These are phyloP conservation scores for Epinotia demarniana DNA, from an alignment of 2,888 invertebrate species.

Conservation along the genomic window DNA sequence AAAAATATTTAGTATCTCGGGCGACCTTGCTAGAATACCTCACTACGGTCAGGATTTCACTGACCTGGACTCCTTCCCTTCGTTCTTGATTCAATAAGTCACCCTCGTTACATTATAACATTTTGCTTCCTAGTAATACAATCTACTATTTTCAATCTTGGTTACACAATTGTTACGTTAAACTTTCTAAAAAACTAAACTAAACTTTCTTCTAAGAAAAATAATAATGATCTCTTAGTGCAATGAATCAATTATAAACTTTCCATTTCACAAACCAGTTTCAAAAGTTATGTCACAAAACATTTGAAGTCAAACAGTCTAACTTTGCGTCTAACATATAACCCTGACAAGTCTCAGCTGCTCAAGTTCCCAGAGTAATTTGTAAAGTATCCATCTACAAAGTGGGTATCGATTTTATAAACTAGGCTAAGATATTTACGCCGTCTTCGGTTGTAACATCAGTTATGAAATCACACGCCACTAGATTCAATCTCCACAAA, in stretches of 20 bases:
- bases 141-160: too few relatives aligned
- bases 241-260: background rate
- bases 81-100: too few relatives aligned
- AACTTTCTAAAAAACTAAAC: too few relatives aligned
- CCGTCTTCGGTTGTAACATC: slow-evolving; percentile 45
- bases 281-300: slow-evolving; percentile 15
- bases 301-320: slow-evolving; percentile 30
- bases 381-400: slow-evolving; percentile 38
- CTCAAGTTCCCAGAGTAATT: slow-evolving; percentile 41
- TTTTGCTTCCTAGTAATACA: too few relatives aligned
- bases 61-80: too few relatives aligned
- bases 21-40: too few relatives aligned
- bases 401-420: slow-evolving; percentile 43
- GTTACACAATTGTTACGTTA: too few relatives aligned
- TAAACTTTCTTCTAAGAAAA: too few relatives aligned
- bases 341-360: slow-evolving; percentile 42
- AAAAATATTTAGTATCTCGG: too few relatives aligned
- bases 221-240: background rate
- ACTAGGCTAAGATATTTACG: slow-evolving; percentile 40
- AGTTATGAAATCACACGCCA: background rate
- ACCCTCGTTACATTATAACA: too few relatives aligned
- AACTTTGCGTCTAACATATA: slow-evolving; percentile 29
- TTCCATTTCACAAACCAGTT: slow-evolving; percentile 5
- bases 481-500: background rate
- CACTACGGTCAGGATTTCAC: too few relatives aligned